Evolutionary conservation across 2,113 vertebrate genomes (phyloP), one percentile per base, ranked within the genome.

Genomic region (Furnarius figulus): DNA sequence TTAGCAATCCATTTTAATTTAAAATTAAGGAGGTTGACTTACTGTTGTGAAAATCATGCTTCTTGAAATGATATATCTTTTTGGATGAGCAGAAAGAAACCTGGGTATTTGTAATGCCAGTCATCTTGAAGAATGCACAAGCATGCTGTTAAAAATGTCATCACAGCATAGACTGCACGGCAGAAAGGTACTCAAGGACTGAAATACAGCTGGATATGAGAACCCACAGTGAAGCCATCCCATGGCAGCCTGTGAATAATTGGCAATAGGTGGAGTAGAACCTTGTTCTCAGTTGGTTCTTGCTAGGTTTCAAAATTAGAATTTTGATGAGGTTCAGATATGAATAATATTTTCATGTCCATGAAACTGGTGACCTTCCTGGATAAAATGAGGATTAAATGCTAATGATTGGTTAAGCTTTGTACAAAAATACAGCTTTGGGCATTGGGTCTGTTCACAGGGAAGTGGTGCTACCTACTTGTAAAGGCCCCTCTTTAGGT

Each of bases 151-250:
- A 84, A 70, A 84, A 91, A 74, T 74, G 46, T 66, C 8, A 58
- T 58, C 55, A 53, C 63, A 77, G 28, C 56, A 58, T 12, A 37
- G 71, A 47, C 46, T 84, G 11, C 8, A 2, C 46, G 55, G 9
- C 50, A 77, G 50, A 91, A 92, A 46, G 33, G 58, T 39, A 33
- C 28, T 66, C 31, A 62, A 46, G 59, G n/a, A 25, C 37, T 63
- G 1, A 74, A 89, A 75, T 66, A 50, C 2, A 67, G 20, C 44
- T 70, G 53, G 40, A 31, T 79, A 12, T 49, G 44, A 73, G 6
- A 88, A 28, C 28, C 18, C 28, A 12, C 53, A 87, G 22, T 87
- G 80, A 44, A 0, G 0, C 0, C 0, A 21, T 74, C 49, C 86
- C 10, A 11, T 58, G 27, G 61, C 16, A n/a, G 21, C 44, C 67